Evolutionary conservation across 2,888 invertebrate species (phyloP), one percentile per base, ranked within the genome.

Genomic region (Tuta absoluta): DNA sequence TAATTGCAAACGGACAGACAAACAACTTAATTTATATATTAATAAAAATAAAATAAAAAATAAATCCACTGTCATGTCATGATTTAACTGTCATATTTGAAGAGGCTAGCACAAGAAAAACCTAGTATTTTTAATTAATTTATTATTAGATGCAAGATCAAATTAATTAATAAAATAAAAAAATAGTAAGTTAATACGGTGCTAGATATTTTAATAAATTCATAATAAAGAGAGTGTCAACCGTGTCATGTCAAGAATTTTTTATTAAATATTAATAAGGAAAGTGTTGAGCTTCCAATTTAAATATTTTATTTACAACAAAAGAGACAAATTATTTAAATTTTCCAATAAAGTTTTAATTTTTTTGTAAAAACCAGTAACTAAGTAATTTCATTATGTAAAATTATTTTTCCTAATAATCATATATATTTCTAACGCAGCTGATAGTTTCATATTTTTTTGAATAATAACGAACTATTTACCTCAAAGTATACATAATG

Each of bases 1-100:
- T 85, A 89, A 80, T 77, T 73, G 77, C 75, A 21, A 65, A 63
- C 63, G 12, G 51, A 51, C 51, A 51, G 53, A 66, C 62, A 62
- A 64, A 65, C 62, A 53, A 61, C 49, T 19, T 41, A 41, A 28
- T 48, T 28, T 23, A 64, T 33, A 60, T 60, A 24, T 45, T 14
- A 41, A 24, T 45, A 48, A 23, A 24, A 48, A 21, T 19, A 17
- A 28, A 61, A 41, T 14, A 14, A n/a, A 48, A 48, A 60, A 23
- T 23, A 53, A 23, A 19, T 53, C 14, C 58, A 61, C 60, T 61
- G 49, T 61, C 61, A 61, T 61, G 61, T 61, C 61, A 61, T 61
- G 48, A 19, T 48, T 28, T 28, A 45, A 38, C 61, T 48, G 45
- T 61, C 48, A 45, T 45, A 53, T 65, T 14, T 21, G 8, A n/a